Evolutionary conservation across 1,140 invertebrate genomes (phyloP).

Genomic region (Lamellibrachia luymesi): DNA sequence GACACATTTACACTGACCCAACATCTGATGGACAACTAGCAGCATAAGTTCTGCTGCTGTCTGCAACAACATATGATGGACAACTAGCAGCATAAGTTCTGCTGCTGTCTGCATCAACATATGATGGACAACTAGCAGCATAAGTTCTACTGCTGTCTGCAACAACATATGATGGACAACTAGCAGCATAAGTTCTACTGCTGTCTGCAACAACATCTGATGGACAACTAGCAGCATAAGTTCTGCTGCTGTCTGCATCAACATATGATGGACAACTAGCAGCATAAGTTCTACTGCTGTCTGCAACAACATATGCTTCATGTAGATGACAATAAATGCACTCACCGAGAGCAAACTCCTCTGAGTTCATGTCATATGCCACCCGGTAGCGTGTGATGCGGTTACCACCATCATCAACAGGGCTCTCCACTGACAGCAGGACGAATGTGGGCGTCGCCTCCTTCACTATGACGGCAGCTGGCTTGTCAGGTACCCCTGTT

Average conservation of each 20-base stretch:
- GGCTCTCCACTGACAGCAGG: conserved; percentile 73
- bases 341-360: conserved; percentile 20
- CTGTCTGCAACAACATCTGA: not conserved
- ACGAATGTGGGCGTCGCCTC: conserved; percentile 72
- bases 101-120: not conserved
- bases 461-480: conserved; percentile 19
- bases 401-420: conserved; percentile 71
- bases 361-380: conserved; percentile 69
- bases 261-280: not conserved
- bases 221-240: not conserved
- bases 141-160: not conserved
- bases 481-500: conserved; percentile 19
- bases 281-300: not conserved
- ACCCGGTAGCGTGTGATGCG: conserved; percentile 71
- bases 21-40: not conserved
- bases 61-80: not conserved
- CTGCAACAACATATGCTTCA: not conserved
- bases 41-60: not conserved
- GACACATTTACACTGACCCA: not conserved
- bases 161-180: not conserved
- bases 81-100: not conserved
- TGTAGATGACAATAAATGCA: not conserved
- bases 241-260: not conserved
- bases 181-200: not conserved
- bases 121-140: not conserved